A percentile compares a stretch with the other conserved stretches of the same genome.
phyloP scores from a whole-genome alignment of 2,113 vertebrate species.

The Donacobius atricapilla region DNA sequence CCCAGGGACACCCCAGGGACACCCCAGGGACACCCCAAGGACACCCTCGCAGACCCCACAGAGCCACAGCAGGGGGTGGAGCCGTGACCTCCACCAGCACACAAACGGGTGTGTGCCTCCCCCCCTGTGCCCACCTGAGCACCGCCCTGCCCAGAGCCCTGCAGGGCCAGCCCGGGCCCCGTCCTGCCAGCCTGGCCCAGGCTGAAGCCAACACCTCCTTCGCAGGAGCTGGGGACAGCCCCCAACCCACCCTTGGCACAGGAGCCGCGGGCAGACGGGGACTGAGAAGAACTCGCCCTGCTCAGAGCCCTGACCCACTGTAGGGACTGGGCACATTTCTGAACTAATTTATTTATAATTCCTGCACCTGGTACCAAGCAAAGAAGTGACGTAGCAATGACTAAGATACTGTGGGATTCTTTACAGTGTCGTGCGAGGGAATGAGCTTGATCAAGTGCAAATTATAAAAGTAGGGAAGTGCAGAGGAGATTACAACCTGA shows the following conservation, averaged over 20 bases:
- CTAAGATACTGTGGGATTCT: not conserved
- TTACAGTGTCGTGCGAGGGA: not conserved
- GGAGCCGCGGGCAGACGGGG: rapidly evolving
- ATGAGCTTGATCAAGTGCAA: not conserved
- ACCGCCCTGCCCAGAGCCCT: not conserved
- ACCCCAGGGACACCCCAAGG: too few species aligned
- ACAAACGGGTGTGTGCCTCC: rapidly evolving
- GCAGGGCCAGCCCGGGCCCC: rapidly evolving
- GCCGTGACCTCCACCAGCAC: rapidly evolving
- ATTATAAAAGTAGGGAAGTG: not conserved
- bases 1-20: not conserved
- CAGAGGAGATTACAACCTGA: not conserved
- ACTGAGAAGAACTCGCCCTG: rapidly evolving
- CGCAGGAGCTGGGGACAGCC: not conserved
- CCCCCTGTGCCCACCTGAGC: not conserved
- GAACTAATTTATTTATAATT: not conserved
- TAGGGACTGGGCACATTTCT: not conserved
- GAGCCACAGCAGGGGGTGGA: not conserved
- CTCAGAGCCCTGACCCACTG: rapidly evolving
- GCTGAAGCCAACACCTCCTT: not conserved
- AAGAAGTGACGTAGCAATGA: not conserved
- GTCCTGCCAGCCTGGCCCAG: rapidly evolving
- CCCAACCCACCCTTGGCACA: rapidly evolving
- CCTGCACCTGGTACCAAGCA: not conserved
- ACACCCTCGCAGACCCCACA: not conserved